Evolutionary conservation across 1,140 invertebrate genomes (phyloP).

Genomic region (Heliconius congener): DNA sequence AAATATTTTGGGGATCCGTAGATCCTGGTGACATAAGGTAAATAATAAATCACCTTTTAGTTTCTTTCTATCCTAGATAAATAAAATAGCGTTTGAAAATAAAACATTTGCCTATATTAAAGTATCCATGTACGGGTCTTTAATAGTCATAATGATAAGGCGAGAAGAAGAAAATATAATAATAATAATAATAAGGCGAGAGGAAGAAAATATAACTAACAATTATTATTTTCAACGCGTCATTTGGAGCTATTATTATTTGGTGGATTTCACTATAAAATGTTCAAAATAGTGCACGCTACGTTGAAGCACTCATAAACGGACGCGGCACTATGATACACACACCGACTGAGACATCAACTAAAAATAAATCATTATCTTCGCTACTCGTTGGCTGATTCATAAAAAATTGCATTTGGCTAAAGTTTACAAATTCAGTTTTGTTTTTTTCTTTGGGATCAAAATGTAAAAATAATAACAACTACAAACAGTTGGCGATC

Average conservation of each 20-base stretch:
- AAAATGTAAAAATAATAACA: background rate
- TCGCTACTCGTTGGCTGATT: constrained; percentile 24
- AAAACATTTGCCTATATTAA: background rate
- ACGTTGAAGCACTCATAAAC: constrained; percentile 13
- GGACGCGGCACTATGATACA: constrained; percentile 29
- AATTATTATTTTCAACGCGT: background rate
- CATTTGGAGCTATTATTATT: background rate
- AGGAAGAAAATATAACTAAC: background rate
- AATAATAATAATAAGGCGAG: background rate
- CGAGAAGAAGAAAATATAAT: no score
- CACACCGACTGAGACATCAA: constrained; percentile 27
- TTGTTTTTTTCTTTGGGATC: background rate
- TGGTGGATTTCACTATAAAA: background rate
- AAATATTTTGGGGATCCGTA: constrained; percentile 30
- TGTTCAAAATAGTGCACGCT: constrained; percentile 10
- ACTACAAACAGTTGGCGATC: background rate
- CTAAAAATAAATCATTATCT: constrained; percentile 40
- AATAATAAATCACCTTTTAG: background rate
- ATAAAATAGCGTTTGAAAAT: background rate
- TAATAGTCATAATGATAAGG: background rate
- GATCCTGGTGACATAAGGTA: constrained; percentile 13
- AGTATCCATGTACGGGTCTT: background rate
- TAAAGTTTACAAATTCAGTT: background rate
- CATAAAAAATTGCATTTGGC: constrained; percentile 33
- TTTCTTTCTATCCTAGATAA: background rate